Evolutionary conservation across 2,888 invertebrate species (phyloP).

Genomic region (Unio delphinus): DNA sequence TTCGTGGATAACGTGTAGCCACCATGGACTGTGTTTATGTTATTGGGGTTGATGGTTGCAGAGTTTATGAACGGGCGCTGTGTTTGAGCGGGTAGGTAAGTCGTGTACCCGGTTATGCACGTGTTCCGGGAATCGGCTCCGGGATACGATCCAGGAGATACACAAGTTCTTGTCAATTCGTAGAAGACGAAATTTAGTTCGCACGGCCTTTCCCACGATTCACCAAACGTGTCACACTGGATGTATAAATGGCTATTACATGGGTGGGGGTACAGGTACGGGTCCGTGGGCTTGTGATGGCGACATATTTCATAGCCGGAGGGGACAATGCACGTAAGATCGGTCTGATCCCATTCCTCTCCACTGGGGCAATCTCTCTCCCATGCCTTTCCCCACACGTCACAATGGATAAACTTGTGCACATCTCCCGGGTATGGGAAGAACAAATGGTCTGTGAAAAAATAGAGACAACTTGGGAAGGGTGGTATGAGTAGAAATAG

Average conservation of each 20-base stretch:
- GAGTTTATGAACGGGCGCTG: too few relatives aligned
- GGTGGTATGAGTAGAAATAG: not conserved
- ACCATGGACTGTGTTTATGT: constrained; percentile 5
- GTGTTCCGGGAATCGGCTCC: constrained; percentile 4
- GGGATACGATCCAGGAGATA: constrained; percentile 20
- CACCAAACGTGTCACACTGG: constrained; percentile 40
- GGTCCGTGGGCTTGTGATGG: constrained; percentile 16
- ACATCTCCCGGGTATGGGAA: constrained; percentile 30
- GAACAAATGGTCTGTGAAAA: constrained; percentile 32
- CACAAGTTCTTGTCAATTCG: constrained; percentile 24
- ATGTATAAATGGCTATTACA: constrained; percentile 43
- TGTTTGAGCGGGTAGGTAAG: too few relatives aligned
- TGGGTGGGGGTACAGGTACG: constrained; percentile 32
- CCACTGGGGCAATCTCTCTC: constrained; percentile 32
- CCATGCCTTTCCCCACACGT: constrained; percentile 51
- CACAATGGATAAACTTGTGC: constrained; percentile 49
- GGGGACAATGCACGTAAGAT: constrained; percentile 35
- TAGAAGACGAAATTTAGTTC: constrained; percentile 29
- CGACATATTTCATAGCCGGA: constrained; percentile 27
- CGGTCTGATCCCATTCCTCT: constrained; percentile 43
- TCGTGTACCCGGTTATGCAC: too few relatives aligned
- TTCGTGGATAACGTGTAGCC: constrained; percentile 8
- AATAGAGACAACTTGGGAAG: not conserved
- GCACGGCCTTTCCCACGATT: constrained; percentile 27
- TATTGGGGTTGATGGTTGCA: constrained; percentile 7